phyloP scores from a whole-genome alignment of 2,888 invertebrate genomes.

The Morpho deidamia region DNA sequence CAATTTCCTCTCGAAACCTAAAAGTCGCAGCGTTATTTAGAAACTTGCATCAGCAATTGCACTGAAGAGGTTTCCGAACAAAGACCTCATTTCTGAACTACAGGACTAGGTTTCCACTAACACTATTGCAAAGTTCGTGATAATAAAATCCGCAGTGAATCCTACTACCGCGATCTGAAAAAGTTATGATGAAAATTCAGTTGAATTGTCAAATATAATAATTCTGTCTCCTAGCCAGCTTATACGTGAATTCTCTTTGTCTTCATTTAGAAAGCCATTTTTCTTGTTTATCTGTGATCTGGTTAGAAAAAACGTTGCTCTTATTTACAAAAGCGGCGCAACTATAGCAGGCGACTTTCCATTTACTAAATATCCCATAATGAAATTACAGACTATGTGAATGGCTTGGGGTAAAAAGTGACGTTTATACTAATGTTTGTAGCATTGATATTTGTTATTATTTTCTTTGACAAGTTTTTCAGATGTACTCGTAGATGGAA shows the following conservation, averaged over 20 bases:
- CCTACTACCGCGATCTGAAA: slow-evolving; percentile 30
- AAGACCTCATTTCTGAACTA: slow-evolving; percentile 9
- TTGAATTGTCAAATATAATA: slow-evolving; percentile 42
- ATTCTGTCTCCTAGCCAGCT: slow-evolving; percentile 30
- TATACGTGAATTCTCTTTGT: slow-evolving; percentile 44
- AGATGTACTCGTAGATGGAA: background rate
- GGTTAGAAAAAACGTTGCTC: slow-evolving; percentile 25
- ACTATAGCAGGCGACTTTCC: slow-evolving; percentile 21
- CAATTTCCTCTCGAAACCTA: slow-evolving; percentile 6
- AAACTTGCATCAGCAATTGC: slow-evolving; percentile 18
- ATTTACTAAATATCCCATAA: slow-evolving; percentile 32
- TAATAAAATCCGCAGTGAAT: slow-evolving; percentile 15
- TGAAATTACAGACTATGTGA: slow-evolving; percentile 27
- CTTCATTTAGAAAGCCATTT: slow-evolving; percentile 59
- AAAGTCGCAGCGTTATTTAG: slow-evolving; percentile 18
- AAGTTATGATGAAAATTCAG: slow-evolving; percentile 30
- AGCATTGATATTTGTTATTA: slow-evolving; percentile 1
- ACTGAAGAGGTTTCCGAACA: slow-evolving; percentile 9
- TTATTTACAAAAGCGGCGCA: slow-evolving; percentile 17
- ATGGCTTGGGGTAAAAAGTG: slow-evolving; percentile 13
- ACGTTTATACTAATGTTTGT: slow-evolving; percentile 6
- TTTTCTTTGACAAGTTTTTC: background rate
- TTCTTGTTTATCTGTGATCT: slow-evolving; percentile 54
- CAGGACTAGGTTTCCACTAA: slow-evolving; percentile 6
- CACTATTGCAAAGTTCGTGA: slow-evolving; percentile 11